Conservation (phyloP, 2,888 invertebrate species). For the Loripinus fragilis region DNA sequence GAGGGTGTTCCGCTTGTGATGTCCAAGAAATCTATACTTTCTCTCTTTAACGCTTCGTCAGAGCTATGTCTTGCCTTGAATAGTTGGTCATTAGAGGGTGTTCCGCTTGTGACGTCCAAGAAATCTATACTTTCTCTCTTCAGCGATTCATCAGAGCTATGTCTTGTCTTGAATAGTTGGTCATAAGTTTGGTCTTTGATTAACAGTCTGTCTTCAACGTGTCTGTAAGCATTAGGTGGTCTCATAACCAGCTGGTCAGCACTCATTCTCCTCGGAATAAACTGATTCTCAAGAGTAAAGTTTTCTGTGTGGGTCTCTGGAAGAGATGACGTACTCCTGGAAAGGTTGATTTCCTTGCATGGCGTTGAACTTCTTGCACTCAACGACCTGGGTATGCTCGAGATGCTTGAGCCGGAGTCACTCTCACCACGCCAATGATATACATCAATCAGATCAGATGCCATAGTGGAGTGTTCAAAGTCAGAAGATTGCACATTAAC, state of each 20-base stretch:
- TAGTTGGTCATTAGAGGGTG: background rate
- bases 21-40: background rate
- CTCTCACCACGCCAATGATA: background rate
- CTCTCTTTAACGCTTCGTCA: background rate
- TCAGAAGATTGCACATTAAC: conserved; percentile 6
- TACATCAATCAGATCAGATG: background rate
- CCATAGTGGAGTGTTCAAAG: background rate
- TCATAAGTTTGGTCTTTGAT: no score
- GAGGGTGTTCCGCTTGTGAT: background rate
- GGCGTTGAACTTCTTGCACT: background rate
- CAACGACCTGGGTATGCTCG: background rate
- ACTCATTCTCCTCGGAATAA: no score
- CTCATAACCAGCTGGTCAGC: background rate
- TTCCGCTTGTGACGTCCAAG: background rate
- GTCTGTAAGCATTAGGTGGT: background rate
- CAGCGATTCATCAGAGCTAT: background rate
- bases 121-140: background rate
- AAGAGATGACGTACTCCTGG: conserved; percentile 1
- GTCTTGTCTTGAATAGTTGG: background rate
- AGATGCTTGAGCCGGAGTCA: background rate
- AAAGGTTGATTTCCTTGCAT: background rate
- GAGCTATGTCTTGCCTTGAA: background rate
- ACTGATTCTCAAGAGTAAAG: background rate
- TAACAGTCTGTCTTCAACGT: background rate
- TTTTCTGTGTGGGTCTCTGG: conserved; percentile 2